A percentile compares a stretch with the other conserved stretches of the same genome.
phyloP scores from a whole-genome alignment of 1,140 invertebrate species.

The Ceratosolen solmsi region DNA sequence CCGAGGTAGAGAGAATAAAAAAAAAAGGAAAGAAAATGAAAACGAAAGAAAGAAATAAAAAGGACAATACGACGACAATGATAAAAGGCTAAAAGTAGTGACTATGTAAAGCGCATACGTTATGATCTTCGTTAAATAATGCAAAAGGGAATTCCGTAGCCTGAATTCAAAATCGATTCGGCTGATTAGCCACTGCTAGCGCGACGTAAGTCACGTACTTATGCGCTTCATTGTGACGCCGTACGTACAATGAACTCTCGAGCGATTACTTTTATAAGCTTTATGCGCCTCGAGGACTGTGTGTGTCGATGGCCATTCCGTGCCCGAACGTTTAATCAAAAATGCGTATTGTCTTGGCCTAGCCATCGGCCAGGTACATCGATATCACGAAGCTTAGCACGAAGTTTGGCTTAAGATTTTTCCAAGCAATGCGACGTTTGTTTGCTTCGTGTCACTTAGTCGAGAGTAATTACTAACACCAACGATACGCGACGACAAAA shows the following conservation, averaged over 20 bases:
- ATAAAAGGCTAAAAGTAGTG: conserved; percentile 11
- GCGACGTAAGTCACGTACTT: conserved; percentile 36
- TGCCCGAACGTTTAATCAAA: not conserved
- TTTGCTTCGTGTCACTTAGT: too few species aligned
- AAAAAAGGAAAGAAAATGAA: not conserved
- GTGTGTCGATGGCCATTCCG: not conserved
- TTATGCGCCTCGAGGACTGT: not conserved
- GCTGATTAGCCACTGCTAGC: not conserved
- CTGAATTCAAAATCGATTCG: conserved; percentile 41
- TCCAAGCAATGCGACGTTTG: not conserved
- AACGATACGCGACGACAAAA: too few species aligned
- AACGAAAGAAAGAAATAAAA: not conserved
- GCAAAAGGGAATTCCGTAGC: conserved; percentile 9
- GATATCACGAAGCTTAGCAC: not conserved
- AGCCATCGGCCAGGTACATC: not conserved
- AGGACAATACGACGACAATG: not conserved
- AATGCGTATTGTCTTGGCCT: conserved; percentile 6
- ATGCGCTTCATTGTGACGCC: conserved; percentile 21
- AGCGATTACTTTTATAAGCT: not conserved
- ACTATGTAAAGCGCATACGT: not conserved
- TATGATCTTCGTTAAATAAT: conserved; percentile 40
- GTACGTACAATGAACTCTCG: conserved; percentile 26
- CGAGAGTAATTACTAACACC: too few species aligned
- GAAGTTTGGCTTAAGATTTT: not conserved
- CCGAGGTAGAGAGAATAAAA: not conserved